phyloP scores from a whole-genome alignment of 2,888 invertebrate species.

The Ligdia adustata region DNA sequence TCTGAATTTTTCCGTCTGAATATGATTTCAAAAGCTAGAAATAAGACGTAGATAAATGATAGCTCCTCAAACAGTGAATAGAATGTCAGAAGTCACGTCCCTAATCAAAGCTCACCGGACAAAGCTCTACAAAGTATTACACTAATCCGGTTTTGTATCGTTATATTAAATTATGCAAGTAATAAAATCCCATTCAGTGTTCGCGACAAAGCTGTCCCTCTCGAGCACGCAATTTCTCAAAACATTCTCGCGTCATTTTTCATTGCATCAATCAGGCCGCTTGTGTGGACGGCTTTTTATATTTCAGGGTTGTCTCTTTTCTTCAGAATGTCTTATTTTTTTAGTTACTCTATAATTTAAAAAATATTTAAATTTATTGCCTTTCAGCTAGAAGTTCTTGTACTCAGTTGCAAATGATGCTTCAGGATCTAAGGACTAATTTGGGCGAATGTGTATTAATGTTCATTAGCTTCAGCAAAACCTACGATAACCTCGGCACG shows the following conservation, averaged over 20 bases:
- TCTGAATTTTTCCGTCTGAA: too few relatives aligned
- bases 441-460: too few relatives aligned
- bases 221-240: conserved; percentile 76
- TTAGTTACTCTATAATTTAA: too few relatives aligned
- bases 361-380: too few relatives aligned
- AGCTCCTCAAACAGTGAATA: conserved; percentile 48
- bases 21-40: conserved; percentile 41
- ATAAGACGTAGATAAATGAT: conserved; percentile 76
- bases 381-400: too few relatives aligned
- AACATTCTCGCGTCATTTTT: conserved; percentile 82
- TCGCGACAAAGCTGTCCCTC: conserved; percentile 61
- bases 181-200: conserved; percentile 73
- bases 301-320: conserved; percentile 61
- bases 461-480: too few relatives aligned
- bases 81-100: conserved; percentile 57
- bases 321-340: too few relatives aligned
- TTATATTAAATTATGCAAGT: conserved; percentile 77
- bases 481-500: too few relatives aligned
- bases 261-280: conserved; percentile 80
- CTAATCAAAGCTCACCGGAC: conserved; percentile 60
- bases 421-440: too few relatives aligned
- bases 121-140: conserved; percentile 60
- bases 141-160: conserved; percentile 61
- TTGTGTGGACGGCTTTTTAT: conserved; percentile 53
- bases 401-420: too few relatives aligned